phyloP scores from a whole-genome alignment of 1,140 invertebrate genomes.

The Nasonia vitripennis region DNA sequence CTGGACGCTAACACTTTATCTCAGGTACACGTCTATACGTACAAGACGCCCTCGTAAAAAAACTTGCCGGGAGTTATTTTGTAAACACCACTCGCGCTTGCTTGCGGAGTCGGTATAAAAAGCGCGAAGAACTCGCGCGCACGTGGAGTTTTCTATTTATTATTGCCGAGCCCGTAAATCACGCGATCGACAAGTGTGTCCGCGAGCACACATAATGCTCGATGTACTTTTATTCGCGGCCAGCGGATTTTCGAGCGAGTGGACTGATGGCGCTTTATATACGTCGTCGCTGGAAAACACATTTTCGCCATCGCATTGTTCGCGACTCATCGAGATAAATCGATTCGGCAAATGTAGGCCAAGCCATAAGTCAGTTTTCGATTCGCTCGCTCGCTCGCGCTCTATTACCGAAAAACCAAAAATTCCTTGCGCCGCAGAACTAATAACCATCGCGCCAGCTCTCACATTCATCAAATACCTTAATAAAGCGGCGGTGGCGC shows the following conservation, averaged over 20 bases:
- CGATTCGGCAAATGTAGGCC: not conserved
- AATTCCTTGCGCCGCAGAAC: not conserved
- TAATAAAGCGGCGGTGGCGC: not conserved
- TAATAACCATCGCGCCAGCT: not conserved
- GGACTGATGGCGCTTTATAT: not conserved
- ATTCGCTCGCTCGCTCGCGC: not conserved
- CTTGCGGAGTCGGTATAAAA: not conserved
- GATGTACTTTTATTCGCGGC: not conserved
- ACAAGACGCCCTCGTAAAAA: not conserved
- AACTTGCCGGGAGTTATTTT: slow-evolving; percentile 11
- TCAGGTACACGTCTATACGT: slow-evolving; percentile 53
- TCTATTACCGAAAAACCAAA: not conserved
- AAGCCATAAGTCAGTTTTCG: not conserved
- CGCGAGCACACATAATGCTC: not conserved
- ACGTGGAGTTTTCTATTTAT: slow-evolving; percentile 24
- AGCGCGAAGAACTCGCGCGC: not conserved
- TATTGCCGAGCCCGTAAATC: slow-evolving; percentile 17
- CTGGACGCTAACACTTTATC: slow-evolving; percentile 59
- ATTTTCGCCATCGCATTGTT: not conserved
- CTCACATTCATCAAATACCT: not conserved
- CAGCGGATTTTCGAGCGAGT: not conserved
- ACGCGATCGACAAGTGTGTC: not conserved
- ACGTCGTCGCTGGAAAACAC: not conserved
- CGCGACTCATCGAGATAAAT: too few relatives aligned
- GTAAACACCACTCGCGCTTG: slow-evolving; percentile 19